A percentile compares a stretch with the other conserved stretches of the same genome.
These are phyloP conservation scores for Plagodis dolabraria DNA, from an alignment of 2,888 invertebrate species.

Conservation along the genomic window DNA sequence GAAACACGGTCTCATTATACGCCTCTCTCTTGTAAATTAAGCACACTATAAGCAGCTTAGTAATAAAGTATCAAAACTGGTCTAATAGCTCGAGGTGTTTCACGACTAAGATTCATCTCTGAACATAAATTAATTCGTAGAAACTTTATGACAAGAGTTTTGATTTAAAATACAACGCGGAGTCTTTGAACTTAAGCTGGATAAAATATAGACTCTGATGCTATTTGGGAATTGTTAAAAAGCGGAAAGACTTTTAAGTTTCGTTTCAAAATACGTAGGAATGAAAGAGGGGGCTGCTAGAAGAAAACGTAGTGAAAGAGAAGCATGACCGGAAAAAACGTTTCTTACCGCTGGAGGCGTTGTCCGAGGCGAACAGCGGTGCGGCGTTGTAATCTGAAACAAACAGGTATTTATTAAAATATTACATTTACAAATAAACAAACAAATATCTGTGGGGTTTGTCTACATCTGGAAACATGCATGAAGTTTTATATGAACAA, in stretches of 20 bases:
- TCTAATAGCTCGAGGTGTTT: slow-evolving; percentile 17
- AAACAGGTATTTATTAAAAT: slow-evolving; percentile 2
- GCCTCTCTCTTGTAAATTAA: background rate
- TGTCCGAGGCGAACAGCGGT: slow-evolving; percentile 84
- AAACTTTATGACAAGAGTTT: slow-evolving; percentile 16
- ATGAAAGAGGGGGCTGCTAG: slow-evolving; percentile 14
- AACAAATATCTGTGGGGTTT: too few species aligned
- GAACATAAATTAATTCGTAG: slow-evolving; percentile 26
- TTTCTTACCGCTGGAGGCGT: slow-evolving; percentile 83
- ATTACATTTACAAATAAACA: too few species aligned
- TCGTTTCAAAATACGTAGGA: slow-evolving; percentile 12
- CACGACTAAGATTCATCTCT: slow-evolving; percentile 29
- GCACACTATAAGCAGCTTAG: background rate
- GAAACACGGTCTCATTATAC: too few species aligned
- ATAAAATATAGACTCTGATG: background rate
- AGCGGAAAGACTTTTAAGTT: too few species aligned
- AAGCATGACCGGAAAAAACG: slow-evolving; percentile 5
- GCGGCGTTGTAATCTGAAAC: slow-evolving; percentile 83
- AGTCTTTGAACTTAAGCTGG: too few species aligned
- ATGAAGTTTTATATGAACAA: too few species aligned
- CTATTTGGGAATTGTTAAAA: background rate
- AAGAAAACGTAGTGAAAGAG: slow-evolving; percentile 7
- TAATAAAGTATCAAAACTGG: slow-evolving; percentile 20
- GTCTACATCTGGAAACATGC: too few species aligned
- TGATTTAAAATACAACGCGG: slow-evolving; percentile 8